Base-by-base conservation (phyloP, 2,797 vertebrate genomes). In the Thalassophryne amazonica region DNA sequence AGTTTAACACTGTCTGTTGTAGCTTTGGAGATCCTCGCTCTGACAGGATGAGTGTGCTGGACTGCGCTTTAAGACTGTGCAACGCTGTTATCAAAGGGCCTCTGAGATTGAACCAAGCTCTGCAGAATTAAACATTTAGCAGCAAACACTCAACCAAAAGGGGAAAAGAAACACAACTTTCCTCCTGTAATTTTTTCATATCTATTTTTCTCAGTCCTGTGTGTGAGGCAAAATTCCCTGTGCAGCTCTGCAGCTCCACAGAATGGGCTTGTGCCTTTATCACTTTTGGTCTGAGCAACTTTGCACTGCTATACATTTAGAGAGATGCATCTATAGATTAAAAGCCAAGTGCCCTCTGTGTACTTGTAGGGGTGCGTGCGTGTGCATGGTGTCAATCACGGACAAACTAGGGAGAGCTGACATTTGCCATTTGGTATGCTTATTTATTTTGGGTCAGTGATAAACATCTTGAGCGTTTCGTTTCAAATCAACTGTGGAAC, bases 71-170 rank as follows among this genome's bases (percentile, higher is more conserved):
- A 39, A 39, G 30, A 28, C 20, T 65, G 46, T 51, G 48, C 25
- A 30, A 57, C 17, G 4, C 30, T 25, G 32, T 55, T 60, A 68
- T 65, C 68, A 73, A 61, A 77, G 40, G 47, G 54, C 42, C 30
- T 60, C 54, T 45, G 54, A 69, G 49, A 67, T 30, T 43, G 28
- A 63, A 52, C 39, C 43, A 63, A 65, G 52, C 37, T 70, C 43
- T 69, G 46, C 48, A 76, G 65, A 86, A 83, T 81, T 74, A 87
- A 85, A 80, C 67, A 85, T 72, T 52, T 61, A 57, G 39, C 33
- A 46, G 47, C 28, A 70, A 73, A 74, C 48, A 57, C 43, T 36
- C 11, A 42, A 60, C 20, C 27, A 23, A 35, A 67, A 36, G 11
- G n/a, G n/a, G 39, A 25, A 46, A 39, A 73, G 12, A 32, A 57